These are phyloP conservation scores for Rosalia funebris DNA, from an alignment of 2,888 invertebrate genomes.

Conservation along the genomic window DNA sequence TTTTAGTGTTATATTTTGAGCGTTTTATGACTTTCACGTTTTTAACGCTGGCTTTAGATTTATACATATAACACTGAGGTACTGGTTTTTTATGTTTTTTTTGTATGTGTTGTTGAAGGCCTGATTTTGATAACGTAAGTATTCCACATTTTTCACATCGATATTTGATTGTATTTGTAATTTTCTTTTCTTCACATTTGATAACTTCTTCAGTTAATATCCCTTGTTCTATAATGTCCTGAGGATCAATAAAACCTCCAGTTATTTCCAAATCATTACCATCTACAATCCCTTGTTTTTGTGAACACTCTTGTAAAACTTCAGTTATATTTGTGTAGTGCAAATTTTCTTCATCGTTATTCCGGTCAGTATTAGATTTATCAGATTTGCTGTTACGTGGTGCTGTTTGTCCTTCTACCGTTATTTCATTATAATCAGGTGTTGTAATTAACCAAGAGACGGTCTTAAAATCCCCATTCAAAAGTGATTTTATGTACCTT, in stretches of 20 bases:
- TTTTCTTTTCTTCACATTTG: neutral
- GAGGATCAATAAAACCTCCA: neutral
- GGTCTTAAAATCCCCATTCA: neutral
- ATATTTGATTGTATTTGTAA: conserved; percentile 1
- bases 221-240: neutral
- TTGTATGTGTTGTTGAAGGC: conserved; percentile 8
- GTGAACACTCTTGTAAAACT: neutral
- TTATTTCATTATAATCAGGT: neutral
- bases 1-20: too few species aligned
- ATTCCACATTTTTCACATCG: conserved; percentile 9
- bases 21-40: too few species aligned
- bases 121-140: conserved; percentile 1
- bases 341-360: too few species aligned
- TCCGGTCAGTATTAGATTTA: too few species aligned
- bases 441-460: neutral
- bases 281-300: neutral
- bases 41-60: too few species aligned
- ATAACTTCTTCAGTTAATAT: neutral
- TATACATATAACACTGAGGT: too few species aligned
- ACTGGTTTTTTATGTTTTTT: neutral
- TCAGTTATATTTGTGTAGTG: too few species aligned
- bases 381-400: too few species aligned
- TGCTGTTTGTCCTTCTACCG: too few species aligned
- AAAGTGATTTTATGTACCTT: conserved; percentile 7
- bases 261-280: neutral